phyloP scores from a whole-genome alignment of 2,888 invertebrate species.

The Cynaeus angustus region DNA sequence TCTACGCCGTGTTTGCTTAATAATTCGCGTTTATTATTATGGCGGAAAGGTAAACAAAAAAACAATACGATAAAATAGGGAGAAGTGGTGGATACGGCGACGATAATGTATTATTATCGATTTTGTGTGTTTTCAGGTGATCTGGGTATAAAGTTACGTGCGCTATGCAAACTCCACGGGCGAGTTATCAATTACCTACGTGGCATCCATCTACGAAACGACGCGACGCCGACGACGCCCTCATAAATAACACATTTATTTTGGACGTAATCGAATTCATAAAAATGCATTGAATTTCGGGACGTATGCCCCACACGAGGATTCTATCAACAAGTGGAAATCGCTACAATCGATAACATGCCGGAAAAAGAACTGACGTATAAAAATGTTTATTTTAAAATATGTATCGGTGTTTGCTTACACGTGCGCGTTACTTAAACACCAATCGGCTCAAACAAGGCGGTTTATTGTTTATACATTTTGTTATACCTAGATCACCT shows the following conservation, averaged over 20 bases:
- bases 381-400: slow-evolving; percentile 36
- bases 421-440: slow-evolving; percentile 20
- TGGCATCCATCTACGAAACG: slow-evolving; percentile 6
- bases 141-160: slow-evolving; percentile 12
- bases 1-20: slow-evolving; percentile 40
- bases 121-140: slow-evolving; percentile 28
- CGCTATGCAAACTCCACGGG: slow-evolving; percentile 24
- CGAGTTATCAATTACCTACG: slow-evolving; percentile 38
- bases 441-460: slow-evolving; percentile 30
- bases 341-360: slow-evolving; percentile 28
- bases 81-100: slow-evolving; percentile 3
- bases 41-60: slow-evolving; percentile 43
- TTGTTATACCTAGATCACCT: slow-evolving; percentile 5
- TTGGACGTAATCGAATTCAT: slow-evolving; percentile 42
- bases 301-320: slow-evolving; percentile 20
- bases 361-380: slow-evolving; percentile 29
- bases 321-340: slow-evolving; percentile 45
- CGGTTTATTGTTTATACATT: slow-evolving; percentile 17
- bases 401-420: slow-evolving; percentile 25
- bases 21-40: slow-evolving; percentile 44
- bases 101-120: slow-evolving; percentile 46
- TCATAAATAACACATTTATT: slow-evolving; percentile 43
- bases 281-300: slow-evolving; percentile 46
- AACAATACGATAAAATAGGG: slow-evolving; percentile 32
- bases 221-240: slow-evolving; percentile 19